These are phyloP conservation scores for Tragulus kanchil DNA, from an alignment of 2,113 vertebrate species.

Conservation along the genomic window DNA sequence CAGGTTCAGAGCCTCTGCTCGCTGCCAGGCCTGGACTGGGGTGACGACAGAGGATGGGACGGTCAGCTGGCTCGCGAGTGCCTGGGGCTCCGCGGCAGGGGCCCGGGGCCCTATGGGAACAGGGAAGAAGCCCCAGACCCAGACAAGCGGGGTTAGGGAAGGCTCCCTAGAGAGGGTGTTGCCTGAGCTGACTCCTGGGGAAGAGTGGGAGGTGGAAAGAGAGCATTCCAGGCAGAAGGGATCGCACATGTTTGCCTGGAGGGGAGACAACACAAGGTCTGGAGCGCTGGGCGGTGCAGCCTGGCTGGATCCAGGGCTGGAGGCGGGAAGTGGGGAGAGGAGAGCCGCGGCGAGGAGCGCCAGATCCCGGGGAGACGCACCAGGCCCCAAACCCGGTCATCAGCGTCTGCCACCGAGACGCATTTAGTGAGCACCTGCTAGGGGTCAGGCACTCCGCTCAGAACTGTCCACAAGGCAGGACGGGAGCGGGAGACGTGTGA, in stretches of 20 bases:
- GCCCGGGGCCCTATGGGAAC: background rate
- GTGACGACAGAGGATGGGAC: background rate
- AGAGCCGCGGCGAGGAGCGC: background rate
- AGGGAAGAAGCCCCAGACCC: background rate
- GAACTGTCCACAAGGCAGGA: background rate
- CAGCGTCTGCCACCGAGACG: too few species aligned
- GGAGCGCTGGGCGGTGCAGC: background rate
- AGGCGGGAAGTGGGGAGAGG: background rate
- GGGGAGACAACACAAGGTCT: background rate
- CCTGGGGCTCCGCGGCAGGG: background rate
- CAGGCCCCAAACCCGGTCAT: background rate
- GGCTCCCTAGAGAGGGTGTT: background rate
- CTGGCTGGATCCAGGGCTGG: background rate
- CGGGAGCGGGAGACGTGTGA: background rate
- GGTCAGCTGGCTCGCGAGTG: background rate
- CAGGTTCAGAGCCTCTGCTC: background rate
- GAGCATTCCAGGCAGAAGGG: background rate
- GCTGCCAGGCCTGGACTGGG: background rate
- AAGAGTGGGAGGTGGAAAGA: background rate
- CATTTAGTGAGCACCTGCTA: background rate
- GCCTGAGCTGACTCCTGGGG: background rate
- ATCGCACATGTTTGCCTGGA: background rate
- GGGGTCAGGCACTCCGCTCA: background rate
- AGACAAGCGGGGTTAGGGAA: background rate
- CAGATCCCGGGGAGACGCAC: background rate